phyloP scores from a whole-genome alignment of 2,797 vertebrate genomes.

The Typhlichthys eigenmanni region DNA sequence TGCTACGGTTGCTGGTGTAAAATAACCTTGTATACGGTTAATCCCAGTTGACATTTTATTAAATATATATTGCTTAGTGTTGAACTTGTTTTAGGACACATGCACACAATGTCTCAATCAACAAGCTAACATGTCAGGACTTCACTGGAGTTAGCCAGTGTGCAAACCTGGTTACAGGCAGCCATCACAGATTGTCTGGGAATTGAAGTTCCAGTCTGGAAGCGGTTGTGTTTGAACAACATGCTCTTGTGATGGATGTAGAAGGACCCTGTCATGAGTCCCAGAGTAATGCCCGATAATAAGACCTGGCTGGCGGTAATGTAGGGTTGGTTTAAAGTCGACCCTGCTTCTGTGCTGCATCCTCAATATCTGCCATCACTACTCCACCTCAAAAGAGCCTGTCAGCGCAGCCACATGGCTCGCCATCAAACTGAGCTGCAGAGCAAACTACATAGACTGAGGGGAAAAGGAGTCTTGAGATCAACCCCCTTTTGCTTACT shows the following conservation, averaged over 20 bases:
- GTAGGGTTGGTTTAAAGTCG: slow-evolving; percentile 1
- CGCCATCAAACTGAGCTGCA: slow-evolving; percentile 20
- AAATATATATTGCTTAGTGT: slow-evolving; percentile 5
- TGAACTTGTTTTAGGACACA: slow-evolving; percentile 3
- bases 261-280: too few relatives aligned
- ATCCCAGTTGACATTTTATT: background rate
- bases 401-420: background rate
- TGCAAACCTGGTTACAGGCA: background rate
- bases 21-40: slow-evolving; percentile 34
- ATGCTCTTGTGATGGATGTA: background rate
- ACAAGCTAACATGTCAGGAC: background rate
- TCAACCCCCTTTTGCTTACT: slow-evolving; percentile 85
- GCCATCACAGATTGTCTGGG: background rate
- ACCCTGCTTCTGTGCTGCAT: slow-evolving; percentile 28
- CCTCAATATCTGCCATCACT: slow-evolving; percentile 10
- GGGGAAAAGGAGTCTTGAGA: slow-evolving; percentile 34
- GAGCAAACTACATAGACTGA: slow-evolving; percentile 53
- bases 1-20: slow-evolving; percentile 19
- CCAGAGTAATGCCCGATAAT: too few relatives aligned
- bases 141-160: background rate
- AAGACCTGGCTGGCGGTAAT: background rate
- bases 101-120: slow-evolving; percentile 13
- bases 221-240: background rate
- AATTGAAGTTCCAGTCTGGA: background rate
- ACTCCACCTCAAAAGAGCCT: slow-evolving; percentile 5